Evolutionary conservation across 2,797 vertebrate genomes (phyloP).

Genomic region (Eupleurogrammus muticus): DNA sequence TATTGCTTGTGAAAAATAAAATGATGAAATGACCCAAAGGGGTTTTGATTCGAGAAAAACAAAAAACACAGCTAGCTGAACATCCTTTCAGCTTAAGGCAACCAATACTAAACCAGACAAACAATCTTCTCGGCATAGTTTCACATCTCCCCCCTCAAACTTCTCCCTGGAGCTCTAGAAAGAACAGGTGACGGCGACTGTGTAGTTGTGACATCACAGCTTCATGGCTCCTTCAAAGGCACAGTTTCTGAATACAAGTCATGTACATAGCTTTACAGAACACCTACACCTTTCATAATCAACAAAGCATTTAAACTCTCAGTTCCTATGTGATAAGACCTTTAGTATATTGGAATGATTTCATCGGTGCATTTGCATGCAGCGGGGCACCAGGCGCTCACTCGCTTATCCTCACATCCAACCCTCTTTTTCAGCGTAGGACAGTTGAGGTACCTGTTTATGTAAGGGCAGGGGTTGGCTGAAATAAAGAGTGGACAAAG

Average conservation of each 20-base stretch:
- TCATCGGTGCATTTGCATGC: conserved; percentile 66
- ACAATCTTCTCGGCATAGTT: too few species aligned
- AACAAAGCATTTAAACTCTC: too few species aligned
- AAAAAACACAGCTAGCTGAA: neutral
- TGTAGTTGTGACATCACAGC: too few species aligned
- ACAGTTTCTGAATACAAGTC: too few species aligned
- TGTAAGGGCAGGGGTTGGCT: conserved; percentile 80
- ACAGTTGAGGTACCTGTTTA: conserved; percentile 75
- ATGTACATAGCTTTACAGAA: too few species aligned
- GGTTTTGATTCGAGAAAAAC: conserved; percentile 2
- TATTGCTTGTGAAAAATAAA: neutral
- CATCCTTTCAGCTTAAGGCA: neutral
- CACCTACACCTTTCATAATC: too few species aligned
- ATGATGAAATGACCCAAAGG: neutral
- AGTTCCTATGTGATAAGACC: too few species aligned
- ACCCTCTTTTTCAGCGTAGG: neutral
- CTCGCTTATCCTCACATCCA: conserved; percentile 39
- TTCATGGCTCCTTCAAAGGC: too few species aligned
- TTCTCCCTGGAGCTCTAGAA: too few species aligned
- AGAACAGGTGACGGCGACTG: too few species aligned
- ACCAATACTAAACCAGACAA: neutral
- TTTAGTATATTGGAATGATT: conserved; percentile 72
- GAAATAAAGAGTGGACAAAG: conserved; percentile 29
- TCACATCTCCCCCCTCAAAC: too few species aligned
- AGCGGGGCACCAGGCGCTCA: conserved; percentile 63